These are phyloP conservation scores for Xanthorhoe spadicearia DNA, from an alignment of 2,888 invertebrate species.

Conservation along the genomic window DNA sequence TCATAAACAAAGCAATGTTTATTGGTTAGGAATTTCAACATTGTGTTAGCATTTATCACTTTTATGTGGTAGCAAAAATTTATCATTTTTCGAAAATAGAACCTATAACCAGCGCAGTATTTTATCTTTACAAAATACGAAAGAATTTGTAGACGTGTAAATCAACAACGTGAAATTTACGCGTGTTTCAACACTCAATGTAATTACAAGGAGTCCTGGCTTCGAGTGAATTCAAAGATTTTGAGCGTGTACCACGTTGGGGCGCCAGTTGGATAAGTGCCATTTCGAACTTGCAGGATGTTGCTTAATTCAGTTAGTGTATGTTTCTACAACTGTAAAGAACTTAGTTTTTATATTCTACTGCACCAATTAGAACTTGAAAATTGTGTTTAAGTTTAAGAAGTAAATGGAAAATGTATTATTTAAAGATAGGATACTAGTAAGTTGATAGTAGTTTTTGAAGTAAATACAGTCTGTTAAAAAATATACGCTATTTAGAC, in stretches of 20 bases:
- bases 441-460: too few species aligned
- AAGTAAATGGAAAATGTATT: background rate
- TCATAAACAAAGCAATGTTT: background rate
- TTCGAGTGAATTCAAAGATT: slow-evolving; percentile 16
- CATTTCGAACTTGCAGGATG: slow-evolving; percentile 11
- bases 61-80: slow-evolving; percentile 2
- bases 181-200: slow-evolving; percentile 22
- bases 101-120: background rate
- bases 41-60: background rate
- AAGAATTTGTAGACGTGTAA: slow-evolving; percentile 10
- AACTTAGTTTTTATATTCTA: background rate
- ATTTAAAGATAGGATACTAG: too few species aligned
- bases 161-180: slow-evolving; percentile 24
- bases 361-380: background rate
- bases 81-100: background rate
- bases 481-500: too few species aligned
- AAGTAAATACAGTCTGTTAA: background rate
- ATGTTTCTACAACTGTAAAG: slow-evolving; percentile 2
- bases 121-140: slow-evolving; percentile 10
- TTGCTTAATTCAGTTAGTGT: slow-evolving; percentile 23
- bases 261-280: slow-evolving; percentile 30
- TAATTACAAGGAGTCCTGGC: slow-evolving; percentile 8
- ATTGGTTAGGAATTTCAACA: background rate
- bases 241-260: slow-evolving; percentile 26
- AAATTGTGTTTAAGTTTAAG: background rate